These are phyloP conservation scores for Caenorhabditis briggsae DNA, from an alignment of 1,140 invertebrate genomes.

Conservation along the genomic window DNA sequence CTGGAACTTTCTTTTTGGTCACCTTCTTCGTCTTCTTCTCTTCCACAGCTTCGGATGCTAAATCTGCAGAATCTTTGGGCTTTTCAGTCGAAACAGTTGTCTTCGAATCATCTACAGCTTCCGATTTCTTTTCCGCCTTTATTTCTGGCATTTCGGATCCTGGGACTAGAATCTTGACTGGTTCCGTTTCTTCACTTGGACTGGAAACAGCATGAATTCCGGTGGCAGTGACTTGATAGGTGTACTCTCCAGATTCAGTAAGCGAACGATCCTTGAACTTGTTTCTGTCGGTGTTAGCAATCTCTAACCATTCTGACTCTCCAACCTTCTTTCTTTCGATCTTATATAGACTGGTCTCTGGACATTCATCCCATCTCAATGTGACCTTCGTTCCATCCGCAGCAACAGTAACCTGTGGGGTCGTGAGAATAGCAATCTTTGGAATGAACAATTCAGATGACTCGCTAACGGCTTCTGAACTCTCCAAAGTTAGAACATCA, in stretches of 20 bases:
- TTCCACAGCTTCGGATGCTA: background rate
- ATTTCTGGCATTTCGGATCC: constrained; percentile 47
- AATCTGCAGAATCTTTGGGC: background rate
- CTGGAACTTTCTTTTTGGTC: constrained; percentile 37
- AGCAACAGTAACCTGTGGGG: constrained; percentile 58
- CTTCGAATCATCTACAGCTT: background rate
- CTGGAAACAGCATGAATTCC: constrained; percentile 51
- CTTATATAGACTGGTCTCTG: constrained; percentile 58
- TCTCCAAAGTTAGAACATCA: constrained; percentile 82
- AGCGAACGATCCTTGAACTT: constrained; percentile 62
- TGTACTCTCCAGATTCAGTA: constrained; percentile 61
- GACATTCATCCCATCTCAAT: constrained; percentile 62
- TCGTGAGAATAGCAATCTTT: constrained; percentile 43
- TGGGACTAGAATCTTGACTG: constrained; percentile 25
- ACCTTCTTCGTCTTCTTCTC: constrained; percentile 64
- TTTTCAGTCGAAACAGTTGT: background rate
- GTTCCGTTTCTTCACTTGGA: constrained; percentile 59
- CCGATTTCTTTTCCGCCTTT: constrained; percentile 12
- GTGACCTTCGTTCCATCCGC: constrained; percentile 62
- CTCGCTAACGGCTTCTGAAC: constrained; percentile 35
- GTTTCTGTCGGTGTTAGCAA: constrained; percentile 64
- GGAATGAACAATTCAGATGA: constrained; percentile 57
- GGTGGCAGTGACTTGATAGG: constrained; percentile 68
- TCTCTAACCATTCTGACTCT: constrained; percentile 63
- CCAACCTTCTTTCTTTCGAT: constrained; percentile 60